Percentiles rank a stretch among this genome's conserved stretches.
Evolutionary conservation across 2,888 invertebrate species (phyloP).

Genomic region (Xanthia icteritia): DNA sequence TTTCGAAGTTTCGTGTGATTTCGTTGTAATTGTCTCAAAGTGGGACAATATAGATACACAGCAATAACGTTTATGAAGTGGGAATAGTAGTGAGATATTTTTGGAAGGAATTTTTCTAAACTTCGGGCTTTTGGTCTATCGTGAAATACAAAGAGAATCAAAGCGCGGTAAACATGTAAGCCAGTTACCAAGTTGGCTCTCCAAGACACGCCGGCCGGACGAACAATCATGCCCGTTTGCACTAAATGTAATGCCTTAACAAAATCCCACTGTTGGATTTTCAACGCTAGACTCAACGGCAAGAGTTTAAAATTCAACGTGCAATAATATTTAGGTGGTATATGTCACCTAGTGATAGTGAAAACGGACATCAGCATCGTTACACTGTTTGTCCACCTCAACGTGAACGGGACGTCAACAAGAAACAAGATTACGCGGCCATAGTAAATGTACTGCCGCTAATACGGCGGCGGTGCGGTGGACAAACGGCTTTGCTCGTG

Average conservation of each 20-base stretch:
- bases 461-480: too few relatives aligned
- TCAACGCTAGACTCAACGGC: background rate
- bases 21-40: slow-evolving; percentile 66
- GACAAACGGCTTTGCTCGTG: background rate
- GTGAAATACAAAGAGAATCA: too few relatives aligned
- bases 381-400: too few relatives aligned
- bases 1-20: slow-evolving; percentile 55
- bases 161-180: background rate
- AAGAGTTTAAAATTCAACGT: background rate
- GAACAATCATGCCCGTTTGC: too few relatives aligned
- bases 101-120: slow-evolving; percentile 17
- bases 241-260: too few relatives aligned
- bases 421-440: too few relatives aligned
- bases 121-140: background rate
- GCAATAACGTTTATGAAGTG: slow-evolving; percentile 33
- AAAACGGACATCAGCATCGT: background rate
- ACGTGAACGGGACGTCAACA: too few relatives aligned
- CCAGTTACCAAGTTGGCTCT: background rate
- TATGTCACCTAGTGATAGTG: background rate
- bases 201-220: background rate
- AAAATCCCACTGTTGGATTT: background rate
- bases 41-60: slow-evolving; percentile 59
- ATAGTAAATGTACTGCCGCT: too few relatives aligned
- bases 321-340: background rate
- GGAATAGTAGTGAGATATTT: slow-evolving; percentile 29